These are phyloP conservation scores for Cephalopterus ornatus DNA, from an alignment of 2,113 vertebrate species.

Conservation along the genomic window DNA sequence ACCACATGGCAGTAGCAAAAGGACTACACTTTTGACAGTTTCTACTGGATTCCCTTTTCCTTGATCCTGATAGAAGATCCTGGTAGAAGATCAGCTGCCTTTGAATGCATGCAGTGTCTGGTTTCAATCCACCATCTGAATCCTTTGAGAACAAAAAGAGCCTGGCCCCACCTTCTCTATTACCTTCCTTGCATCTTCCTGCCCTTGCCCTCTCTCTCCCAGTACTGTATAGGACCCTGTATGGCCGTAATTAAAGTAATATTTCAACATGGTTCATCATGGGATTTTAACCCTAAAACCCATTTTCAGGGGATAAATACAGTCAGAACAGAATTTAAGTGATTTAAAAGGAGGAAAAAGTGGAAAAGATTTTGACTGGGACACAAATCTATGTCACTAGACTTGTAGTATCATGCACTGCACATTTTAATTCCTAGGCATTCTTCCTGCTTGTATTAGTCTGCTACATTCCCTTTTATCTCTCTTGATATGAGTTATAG, in stretches of 20 bases:
- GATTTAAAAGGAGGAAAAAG: background rate
- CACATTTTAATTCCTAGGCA: background rate
- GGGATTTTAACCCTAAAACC: background rate
- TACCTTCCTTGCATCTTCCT: background rate
- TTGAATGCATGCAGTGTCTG: background rate
- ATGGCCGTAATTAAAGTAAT: background rate
- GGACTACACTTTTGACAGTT: background rate
- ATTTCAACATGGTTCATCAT: background rate
- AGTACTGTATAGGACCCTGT: background rate
- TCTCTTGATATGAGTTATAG: background rate
- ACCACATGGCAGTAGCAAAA: background rate
- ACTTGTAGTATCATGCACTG: background rate
- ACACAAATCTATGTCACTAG: background rate
- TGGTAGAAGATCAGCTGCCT: background rate
- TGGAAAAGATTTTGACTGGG: background rate
- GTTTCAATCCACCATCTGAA: background rate
- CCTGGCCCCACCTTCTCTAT: background rate
- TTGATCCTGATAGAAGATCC: background rate
- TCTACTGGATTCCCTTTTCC: background rate
- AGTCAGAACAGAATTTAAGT: background rate
- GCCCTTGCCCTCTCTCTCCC: no score
- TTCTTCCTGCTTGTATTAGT: background rate
- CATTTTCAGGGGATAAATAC: background rate
- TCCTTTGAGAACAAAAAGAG: background rate
- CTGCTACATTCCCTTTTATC: background rate